Evolutionary conservation across 53 echinoderm and acorn worm species (phyloP).

Genomic region (Astropecten irregularis): DNA sequence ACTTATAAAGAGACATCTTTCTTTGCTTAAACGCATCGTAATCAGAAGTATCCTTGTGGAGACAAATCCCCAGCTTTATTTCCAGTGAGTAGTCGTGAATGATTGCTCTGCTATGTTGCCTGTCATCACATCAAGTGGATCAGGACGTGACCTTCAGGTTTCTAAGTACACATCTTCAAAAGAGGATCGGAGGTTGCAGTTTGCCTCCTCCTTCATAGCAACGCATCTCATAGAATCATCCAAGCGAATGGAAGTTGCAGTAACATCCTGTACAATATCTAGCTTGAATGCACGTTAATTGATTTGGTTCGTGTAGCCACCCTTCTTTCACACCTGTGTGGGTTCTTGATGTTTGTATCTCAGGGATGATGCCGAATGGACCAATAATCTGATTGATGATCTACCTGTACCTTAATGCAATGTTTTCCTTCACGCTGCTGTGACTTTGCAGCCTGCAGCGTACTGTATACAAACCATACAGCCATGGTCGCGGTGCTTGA

Average conservation of each 20-base stretch:
- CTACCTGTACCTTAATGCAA: not conserved
- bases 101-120: not conserved
- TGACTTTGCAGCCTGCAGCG: too few relatives aligned
- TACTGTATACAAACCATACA: too few relatives aligned
- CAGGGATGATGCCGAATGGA: not conserved
- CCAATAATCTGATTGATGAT: not conserved
- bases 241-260: not conserved
- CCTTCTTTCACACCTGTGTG: conserved; percentile 25
- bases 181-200: not conserved
- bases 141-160: conserved; percentile 39
- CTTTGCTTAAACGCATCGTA: too few relatives aligned
- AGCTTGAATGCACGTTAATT: conserved; percentile 44
- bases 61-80: not conserved
- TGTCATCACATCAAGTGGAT: conserved; percentile 17
- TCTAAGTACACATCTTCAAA: not conserved
- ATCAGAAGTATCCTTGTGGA: too few relatives aligned
- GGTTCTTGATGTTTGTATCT: not conserved
- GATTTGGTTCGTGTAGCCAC: conserved; percentile 22
- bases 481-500: too few relatives aligned
- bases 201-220: not conserved
- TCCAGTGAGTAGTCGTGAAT: not conserved
- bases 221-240: not conserved
- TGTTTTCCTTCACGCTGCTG: not conserved
- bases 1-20: too few relatives aligned
- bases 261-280: conserved; percentile 22